Conservation (phyloP, 2,888 invertebrate species). For the Catocala nupta region DNA sequence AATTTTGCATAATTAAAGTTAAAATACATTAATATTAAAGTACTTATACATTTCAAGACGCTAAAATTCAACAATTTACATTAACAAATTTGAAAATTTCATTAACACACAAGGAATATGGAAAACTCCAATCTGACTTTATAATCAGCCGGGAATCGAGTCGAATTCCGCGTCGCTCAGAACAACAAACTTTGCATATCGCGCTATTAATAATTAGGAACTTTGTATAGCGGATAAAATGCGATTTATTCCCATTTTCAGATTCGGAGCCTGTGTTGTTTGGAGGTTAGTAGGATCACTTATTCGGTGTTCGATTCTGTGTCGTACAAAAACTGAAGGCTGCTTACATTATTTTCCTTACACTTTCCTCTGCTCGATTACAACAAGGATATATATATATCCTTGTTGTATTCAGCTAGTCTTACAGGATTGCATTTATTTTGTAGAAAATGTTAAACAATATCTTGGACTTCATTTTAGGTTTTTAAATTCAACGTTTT, state of each 20-base stretch:
- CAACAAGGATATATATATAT: no score
- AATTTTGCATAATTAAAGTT: neutral
- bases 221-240: constrained; percentile 63
- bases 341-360: no score
- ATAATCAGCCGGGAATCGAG: constrained; percentile 70
- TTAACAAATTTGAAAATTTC: constrained; percentile 52
- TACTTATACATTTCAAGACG: constrained; percentile 8
- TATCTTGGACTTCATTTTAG: no score
- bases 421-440: no score
- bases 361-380: no score
- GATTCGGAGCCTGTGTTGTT: constrained; percentile 36
- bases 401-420: no score
- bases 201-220: constrained; percentile 77
- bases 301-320: constrained; percentile 31
- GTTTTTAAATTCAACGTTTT: no score
- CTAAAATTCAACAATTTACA: constrained; percentile 21
- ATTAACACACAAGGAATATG: constrained; percentile 66
- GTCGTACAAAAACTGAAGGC: neutral
- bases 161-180: constrained; percentile 51
- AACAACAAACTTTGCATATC: constrained; percentile 84
- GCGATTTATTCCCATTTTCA: constrained; percentile 70
- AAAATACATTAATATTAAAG: neutral
- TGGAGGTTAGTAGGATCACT: constrained; percentile 4
- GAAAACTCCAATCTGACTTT: constrained; percentile 81
- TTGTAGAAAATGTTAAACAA: no score